phyloP scores from a whole-genome alignment of 2,113 vertebrate genomes.

The Oreochromis aureus region DNA sequence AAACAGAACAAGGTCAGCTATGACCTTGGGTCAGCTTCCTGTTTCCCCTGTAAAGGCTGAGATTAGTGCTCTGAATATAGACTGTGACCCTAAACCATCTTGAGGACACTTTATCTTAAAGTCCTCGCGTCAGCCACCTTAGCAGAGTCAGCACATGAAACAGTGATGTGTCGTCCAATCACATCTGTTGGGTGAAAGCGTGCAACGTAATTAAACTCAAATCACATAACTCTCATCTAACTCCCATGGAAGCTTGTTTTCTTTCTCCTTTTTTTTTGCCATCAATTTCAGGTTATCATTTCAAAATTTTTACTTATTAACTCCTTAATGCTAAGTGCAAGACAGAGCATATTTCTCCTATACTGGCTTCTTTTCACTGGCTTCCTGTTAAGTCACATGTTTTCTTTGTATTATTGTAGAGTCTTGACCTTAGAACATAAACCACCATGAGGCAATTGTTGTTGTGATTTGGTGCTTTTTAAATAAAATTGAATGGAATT shows the following conservation, averaged over 20 bases:
- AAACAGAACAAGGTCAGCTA: conserved; percentile 52
- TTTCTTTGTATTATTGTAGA: neutral
- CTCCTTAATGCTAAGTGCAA: neutral
- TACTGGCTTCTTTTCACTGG: neutral
- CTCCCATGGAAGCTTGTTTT: neutral
- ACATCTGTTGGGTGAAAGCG: neutral
- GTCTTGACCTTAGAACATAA: neutral
- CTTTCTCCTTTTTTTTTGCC: fast-evolving
- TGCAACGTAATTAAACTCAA: neutral
- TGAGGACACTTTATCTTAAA: conserved; percentile 56
- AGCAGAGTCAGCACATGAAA: neutral
- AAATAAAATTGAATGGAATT: neutral
- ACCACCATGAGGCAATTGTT: neutral
- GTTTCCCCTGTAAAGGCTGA: conserved; percentile 50
- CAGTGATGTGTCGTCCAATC: neutral
- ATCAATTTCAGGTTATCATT: neutral
- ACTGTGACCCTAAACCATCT: conserved; percentile 43
- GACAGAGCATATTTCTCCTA: neutral
- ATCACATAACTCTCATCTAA: neutral
- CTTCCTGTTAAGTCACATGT: neutral
- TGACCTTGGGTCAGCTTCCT: conserved; percentile 58
- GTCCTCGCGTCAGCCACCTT: conserved; percentile 30
- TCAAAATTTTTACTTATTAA: neutral
- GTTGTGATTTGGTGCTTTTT: neutral
- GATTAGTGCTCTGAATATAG: conserved; percentile 67